phyloP scores from a whole-genome alignment of 1,140 invertebrate species.

The Rhopalosiphum padi region DNA sequence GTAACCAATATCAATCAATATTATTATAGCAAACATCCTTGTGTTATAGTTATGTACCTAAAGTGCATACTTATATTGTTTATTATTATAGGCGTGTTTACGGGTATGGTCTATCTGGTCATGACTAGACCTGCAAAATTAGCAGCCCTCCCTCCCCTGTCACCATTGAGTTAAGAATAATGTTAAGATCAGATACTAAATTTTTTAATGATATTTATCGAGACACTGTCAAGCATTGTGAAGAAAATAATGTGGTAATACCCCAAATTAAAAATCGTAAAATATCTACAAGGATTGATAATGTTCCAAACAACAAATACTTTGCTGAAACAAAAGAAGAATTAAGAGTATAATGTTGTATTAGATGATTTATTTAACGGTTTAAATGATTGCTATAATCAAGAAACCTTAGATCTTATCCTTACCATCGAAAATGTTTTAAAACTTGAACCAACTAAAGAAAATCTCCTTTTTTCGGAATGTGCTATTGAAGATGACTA shows the following conservation, averaged over 20 bases:
- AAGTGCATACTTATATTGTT: too few species aligned
- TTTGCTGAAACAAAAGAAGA: neutral
- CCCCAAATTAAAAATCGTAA: conserved; percentile 46
- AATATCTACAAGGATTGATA: neutral
- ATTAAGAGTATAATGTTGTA: neutral
- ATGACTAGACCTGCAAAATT: too few species aligned
- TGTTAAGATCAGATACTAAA: neutral
- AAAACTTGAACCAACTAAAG: neutral
- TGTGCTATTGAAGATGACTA: neutral
- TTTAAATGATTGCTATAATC: neutral
- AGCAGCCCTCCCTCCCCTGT: too few species aligned
- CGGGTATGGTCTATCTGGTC: too few species aligned
- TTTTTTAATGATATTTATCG: conserved; percentile 16
- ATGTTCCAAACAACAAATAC: neutral
- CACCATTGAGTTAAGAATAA: too few species aligned
- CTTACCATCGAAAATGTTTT: neutral
- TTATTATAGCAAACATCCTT: too few species aligned
- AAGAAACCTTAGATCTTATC: neutral
- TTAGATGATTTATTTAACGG: neutral
- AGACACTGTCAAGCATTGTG: neutral
- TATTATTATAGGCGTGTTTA: too few species aligned
- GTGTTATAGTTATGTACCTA: too few species aligned
- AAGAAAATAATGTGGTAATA: conserved; percentile 43
- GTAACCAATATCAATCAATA: too few species aligned
- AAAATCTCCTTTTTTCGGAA: neutral